A percentile compares a stretch with the other conserved stretches of the same genome.
These are phyloP conservation scores for Drosophila subpulchrella DNA, from an alignment of 1,140 invertebrate genomes.

Conservation along the genomic window DNA sequence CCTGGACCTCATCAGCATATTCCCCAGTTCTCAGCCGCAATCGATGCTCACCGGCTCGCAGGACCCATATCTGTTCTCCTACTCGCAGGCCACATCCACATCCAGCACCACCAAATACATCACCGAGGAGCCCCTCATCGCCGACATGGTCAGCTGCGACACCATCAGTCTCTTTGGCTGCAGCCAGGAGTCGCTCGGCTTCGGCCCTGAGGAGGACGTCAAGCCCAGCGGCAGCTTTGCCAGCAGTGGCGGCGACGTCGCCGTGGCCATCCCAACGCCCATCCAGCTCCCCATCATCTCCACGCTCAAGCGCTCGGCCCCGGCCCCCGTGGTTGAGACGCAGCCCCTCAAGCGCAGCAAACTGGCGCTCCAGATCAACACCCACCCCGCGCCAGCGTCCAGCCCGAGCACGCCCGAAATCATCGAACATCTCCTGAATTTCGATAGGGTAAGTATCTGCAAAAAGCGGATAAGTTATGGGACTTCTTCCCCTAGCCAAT, in stretches of 20 bases:
- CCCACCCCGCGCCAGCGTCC: slow-evolving; percentile 3
- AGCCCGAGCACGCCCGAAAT: slow-evolving; percentile 54
- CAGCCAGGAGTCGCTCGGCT: slow-evolving; percentile 63
- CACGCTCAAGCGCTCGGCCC: slow-evolving; percentile 50
- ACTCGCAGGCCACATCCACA: slow-evolving; percentile 29
- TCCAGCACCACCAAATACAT: slow-evolving; percentile 46
- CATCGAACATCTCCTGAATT: slow-evolving; percentile 43
- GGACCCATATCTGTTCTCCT: slow-evolving; percentile 45
- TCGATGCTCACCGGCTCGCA: slow-evolving; percentile 40
- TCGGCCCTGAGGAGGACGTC: slow-evolving; percentile 41
- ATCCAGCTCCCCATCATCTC: slow-evolving; percentile 7
- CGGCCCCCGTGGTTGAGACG: slow-evolving; percentile 25
- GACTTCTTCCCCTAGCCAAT: neutral
- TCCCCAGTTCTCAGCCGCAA: slow-evolving; percentile 20
- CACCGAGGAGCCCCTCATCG: slow-evolving; percentile 42
- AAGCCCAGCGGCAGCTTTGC: slow-evolving; percentile 16
- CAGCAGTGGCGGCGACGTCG: slow-evolving; percentile 20
- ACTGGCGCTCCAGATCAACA: slow-evolving; percentile 37
- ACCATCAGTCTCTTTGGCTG: slow-evolving; percentile 10
- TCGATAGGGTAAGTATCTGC: slow-evolving; percentile 42
- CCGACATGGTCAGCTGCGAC: slow-evolving; percentile 46
- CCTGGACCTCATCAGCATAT: slow-evolving; percentile 40
- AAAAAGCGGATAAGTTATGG: neutral
- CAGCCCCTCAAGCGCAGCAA: slow-evolving; percentile 51
- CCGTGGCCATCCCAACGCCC: slow-evolving; percentile 20